phyloP scores from a whole-genome alignment of 2,797 vertebrate genomes.

The Lophius americanus region DNA sequence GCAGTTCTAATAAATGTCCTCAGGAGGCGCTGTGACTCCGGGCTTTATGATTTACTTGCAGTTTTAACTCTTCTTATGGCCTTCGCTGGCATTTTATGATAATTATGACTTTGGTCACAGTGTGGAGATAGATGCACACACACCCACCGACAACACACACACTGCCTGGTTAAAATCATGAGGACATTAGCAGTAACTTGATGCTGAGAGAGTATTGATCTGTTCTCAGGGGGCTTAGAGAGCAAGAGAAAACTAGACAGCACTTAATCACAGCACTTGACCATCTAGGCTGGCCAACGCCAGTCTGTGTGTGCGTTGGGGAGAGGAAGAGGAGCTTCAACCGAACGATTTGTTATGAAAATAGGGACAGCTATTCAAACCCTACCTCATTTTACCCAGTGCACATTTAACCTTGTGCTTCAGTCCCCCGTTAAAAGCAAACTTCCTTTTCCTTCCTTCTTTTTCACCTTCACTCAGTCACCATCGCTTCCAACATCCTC shows the following conservation, averaged over 20 bases:
- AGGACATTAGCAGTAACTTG: slow-evolving; percentile 78
- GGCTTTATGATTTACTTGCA: slow-evolving; percentile 15
- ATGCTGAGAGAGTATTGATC: slow-evolving; percentile 77
- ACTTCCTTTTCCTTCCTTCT: slow-evolving; percentile 13
- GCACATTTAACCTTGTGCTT: neutral
- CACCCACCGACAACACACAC: slow-evolving; percentile 40
- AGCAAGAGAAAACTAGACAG: slow-evolving; percentile 75
- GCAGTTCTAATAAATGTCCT: slow-evolving; percentile 25
- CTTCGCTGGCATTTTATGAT: slow-evolving; percentile 74
- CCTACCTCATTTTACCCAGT: neutral
- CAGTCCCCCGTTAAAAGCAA: slow-evolving; percentile 17
- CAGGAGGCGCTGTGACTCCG: slow-evolving; percentile 58
- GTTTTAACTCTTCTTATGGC: slow-evolving; percentile 32
- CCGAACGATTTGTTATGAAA: slow-evolving; percentile 16
- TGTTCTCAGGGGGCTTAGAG: slow-evolving; percentile 66
- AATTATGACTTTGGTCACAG: slow-evolving; percentile 70
- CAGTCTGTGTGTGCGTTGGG: slow-evolving; percentile 27
- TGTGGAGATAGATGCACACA: slow-evolving; percentile 51
- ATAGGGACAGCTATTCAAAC: neutral
- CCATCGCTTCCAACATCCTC: slow-evolving; percentile 31
- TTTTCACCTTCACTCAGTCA: slow-evolving; percentile 34
- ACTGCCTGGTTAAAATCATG: slow-evolving; percentile 75
- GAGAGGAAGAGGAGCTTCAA: slow-evolving; percentile 13
- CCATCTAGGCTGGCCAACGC: slow-evolving; percentile 42
- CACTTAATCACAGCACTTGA: slow-evolving; percentile 78